phyloP scores from a whole-genome alignment of 2,888 invertebrate species.

The Drosophila rellima region DNA sequence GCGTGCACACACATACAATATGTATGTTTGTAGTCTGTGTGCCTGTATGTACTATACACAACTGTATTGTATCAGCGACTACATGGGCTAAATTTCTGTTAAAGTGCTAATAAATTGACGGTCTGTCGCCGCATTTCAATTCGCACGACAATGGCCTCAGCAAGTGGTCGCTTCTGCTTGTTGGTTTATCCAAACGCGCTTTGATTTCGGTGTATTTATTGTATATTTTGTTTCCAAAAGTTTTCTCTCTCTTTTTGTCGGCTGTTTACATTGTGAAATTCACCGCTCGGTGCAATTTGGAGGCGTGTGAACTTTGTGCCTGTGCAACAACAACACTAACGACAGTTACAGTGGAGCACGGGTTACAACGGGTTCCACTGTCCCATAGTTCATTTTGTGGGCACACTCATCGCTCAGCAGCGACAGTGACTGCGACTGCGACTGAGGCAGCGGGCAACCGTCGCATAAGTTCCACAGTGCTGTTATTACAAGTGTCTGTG shows the following conservation, averaged over 20 bases:
- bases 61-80: constrained; percentile 51
- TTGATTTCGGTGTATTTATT: constrained; percentile 11
- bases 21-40: constrained; percentile 11
- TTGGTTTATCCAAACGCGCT: constrained; percentile 28
- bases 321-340: constrained; percentile 5
- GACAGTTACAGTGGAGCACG: background rate
- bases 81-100: constrained; percentile 69
- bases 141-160: constrained; percentile 58
- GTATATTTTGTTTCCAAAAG: background rate
- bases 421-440: constrained; percentile 10
- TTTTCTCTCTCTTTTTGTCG: constrained; percentile 2
- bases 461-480: constrained; percentile 25
- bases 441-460: constrained; percentile 10
- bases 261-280: constrained; percentile 61
- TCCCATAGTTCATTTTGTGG: constrained; percentile 11
- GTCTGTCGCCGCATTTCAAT: constrained; percentile 63
- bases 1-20: constrained; percentile 29
- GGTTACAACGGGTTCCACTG: constrained; percentile 21
- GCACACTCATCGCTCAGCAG: constrained; percentile 28
- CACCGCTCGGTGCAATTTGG: constrained; percentile 13
- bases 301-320: constrained; percentile 31
- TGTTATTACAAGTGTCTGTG: constrained; percentile 41
- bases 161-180: constrained; percentile 45
- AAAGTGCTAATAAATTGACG: constrained; percentile 79
- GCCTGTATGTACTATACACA: constrained; percentile 32